Conservation (phyloP, 2,888 invertebrate genomes). For the Ellobium chinense region DNA sequence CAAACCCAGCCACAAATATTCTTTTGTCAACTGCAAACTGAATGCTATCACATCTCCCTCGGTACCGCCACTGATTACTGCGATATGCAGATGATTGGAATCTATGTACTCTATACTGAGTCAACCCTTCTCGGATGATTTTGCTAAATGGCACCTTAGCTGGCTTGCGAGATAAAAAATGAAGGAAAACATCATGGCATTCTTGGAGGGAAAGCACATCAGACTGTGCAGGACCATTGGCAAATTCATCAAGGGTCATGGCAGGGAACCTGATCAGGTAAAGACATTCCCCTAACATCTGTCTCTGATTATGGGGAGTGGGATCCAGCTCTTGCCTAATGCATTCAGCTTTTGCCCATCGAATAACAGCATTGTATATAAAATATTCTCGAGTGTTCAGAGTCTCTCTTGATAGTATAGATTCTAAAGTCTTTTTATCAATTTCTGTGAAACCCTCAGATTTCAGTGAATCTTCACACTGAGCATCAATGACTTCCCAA, state of each 20-base stretch:
- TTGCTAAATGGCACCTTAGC: conserved; percentile 90
- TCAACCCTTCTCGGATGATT: conserved; percentile 91
- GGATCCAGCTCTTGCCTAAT: conserved; percentile 89
- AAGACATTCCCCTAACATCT: conserved; percentile 83
- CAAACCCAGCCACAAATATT: conserved; percentile 97
- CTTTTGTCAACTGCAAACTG: conserved; percentile 97
- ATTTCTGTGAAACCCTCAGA: conserved; percentile 98
- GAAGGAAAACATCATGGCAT: conserved; percentile 95
- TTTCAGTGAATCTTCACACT: conserved; percentile 97
- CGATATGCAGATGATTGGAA: conserved; percentile 98
- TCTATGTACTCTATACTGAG: conserved; percentile 95
- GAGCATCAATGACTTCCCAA: conserved; percentile 91
- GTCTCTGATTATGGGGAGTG: conserved; percentile 85
- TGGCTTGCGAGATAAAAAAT: conserved; percentile 94
- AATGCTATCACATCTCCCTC: conserved; percentile 97
- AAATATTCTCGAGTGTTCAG: conserved; percentile 94
- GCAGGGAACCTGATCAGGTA: conserved; percentile 95
- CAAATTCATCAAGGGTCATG: conserved; percentile 95
- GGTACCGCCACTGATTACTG: conserved; percentile 97
- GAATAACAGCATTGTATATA: conserved; percentile 90
- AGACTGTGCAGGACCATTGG: conserved; percentile 95
- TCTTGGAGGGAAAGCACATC: conserved; percentile 94
- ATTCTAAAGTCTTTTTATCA: conserved; percentile 94
- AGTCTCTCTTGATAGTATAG: conserved; percentile 94
- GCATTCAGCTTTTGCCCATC: conserved; percentile 97